Evolutionary conservation across 2,113 vertebrate genomes (phyloP), one percentile per base, ranked within the genome.

Genomic region (Hippocampus zosterae): DNA sequence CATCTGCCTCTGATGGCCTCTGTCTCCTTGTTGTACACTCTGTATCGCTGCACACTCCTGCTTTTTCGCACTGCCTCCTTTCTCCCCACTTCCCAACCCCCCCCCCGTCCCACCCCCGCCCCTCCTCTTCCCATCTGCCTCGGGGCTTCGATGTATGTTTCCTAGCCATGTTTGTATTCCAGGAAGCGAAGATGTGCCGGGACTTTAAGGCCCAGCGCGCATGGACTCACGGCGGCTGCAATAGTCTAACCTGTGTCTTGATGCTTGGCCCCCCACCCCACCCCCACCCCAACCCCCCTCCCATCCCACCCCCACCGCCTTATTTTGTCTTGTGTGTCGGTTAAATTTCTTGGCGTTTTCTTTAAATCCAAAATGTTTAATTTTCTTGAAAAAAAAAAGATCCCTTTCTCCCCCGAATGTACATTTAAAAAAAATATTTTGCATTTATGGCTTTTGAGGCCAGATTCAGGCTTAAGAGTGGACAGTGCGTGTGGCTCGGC

Each of bases 1-100:
- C 93, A 89, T 87, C 84, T 89, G 81, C 87, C 88, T 85, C 86
- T 85, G 83, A 88, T 68, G 83, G 88, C 81, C 88, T 91, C 87
- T 90, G 78, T 88, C 84, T 88, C 76, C 85, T 88, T 65, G 41
- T 65, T 65, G 78, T 88, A 72, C 87, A 85, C 76, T 87, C 81
- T 88, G 83, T 88, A 79, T 79, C 77, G 78, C 86, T 83, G 84
- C 83, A 83, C 84, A 84, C 85, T 81, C 61, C 69, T 80, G 23
- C 64, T 66, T 67, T 50, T 27, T 75, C 73, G 74, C 64, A 33
- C 79, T 78, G 78, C 73, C 76, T 68, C 61, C 76, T 73, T 73
- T 67, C 74, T 78, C 77, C 65, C 66, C 67, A 71, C 72, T 53
- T 76, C 74, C 77, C 33, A 37, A 37, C 33, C 5, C 33, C 33